Evolutionary conservation across 2,113 vertebrate species (phyloP).

Genomic region (Microtus richardsoni): DNA sequence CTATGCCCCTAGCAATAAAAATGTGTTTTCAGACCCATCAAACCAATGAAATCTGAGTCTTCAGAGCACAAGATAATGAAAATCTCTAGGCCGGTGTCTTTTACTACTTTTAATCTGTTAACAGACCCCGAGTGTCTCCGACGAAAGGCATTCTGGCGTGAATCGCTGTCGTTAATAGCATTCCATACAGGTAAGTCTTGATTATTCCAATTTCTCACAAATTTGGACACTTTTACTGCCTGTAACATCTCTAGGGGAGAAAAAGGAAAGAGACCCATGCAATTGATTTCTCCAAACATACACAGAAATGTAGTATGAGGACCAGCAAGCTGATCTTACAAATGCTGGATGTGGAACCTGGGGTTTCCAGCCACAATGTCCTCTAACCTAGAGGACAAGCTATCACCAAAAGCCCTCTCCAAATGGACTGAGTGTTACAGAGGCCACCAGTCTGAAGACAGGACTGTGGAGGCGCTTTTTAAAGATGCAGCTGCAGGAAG

Average conservation of each 20-base stretch:
- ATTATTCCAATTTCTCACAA: slow-evolving; percentile 79
- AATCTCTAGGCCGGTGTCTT: slow-evolving; percentile 77
- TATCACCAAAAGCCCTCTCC: background rate
- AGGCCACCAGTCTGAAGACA: background rate
- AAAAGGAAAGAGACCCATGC: slow-evolving; percentile 37
- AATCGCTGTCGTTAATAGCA: slow-evolving; percentile 67
- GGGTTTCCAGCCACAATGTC: background rate
- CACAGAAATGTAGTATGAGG: slow-evolving; percentile 44
- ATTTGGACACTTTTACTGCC: slow-evolving; percentile 74
- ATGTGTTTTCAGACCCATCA: slow-evolving; percentile 60
- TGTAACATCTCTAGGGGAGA: slow-evolving; percentile 50
- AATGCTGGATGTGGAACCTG: slow-evolving; percentile 21
- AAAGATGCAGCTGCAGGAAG: background rate
- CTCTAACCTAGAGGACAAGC: background rate
- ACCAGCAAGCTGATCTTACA: background rate
- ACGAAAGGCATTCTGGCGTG: slow-evolving; percentile 55
- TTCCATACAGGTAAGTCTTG: slow-evolving; percentile 71
- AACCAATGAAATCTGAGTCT: slow-evolving; percentile 66
- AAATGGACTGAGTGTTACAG: background rate
- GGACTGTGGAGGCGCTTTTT: background rate
- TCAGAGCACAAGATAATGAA: slow-evolving; percentile 77
- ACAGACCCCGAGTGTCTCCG: slow-evolving; percentile 59
- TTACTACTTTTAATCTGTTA: slow-evolving; percentile 81
- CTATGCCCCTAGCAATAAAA: slow-evolving; percentile 66
- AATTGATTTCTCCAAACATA: slow-evolving; percentile 70